Evolutionary conservation across 2,113 vertebrate species (phyloP), one percentile per base, ranked within the genome.

Genomic region (Mohoua ochrocephala): DNA sequence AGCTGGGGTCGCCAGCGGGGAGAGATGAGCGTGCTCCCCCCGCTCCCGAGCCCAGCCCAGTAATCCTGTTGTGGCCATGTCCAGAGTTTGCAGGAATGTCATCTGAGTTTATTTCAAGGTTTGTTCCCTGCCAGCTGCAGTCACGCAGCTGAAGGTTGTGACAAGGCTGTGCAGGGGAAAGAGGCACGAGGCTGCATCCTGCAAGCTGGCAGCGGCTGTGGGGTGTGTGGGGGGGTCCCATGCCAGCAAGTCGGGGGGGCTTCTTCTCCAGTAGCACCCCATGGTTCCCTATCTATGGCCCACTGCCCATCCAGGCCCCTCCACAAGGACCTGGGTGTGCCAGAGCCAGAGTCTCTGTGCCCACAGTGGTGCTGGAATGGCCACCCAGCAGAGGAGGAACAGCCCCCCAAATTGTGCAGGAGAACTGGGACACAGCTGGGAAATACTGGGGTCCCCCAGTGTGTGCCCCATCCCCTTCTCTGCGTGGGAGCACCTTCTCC

Each of bases 141-240:
- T 96, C 96, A 94, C 10, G 33, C 92, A 88, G 92, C 88, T n/a
- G 64, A 92, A 78, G 86, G 89, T 30, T 91, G 95, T 56, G 91
- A 85, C 63, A 49, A 83, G 81, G 86, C 85, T 87, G 93, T 8
- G 84, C 81, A 63, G 79, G 57, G 37, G 41, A 74, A 19, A 12
- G 69, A 50, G 60, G 74, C 5, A 27, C 1, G 13, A 94, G 73
- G 80, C 70, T 64, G 79, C 30, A 10, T 61, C 91, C 61, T 41
- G 87, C 9, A 10, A 21, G 75, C 67, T 60, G 69, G 30, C 16
- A 9, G 37, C 8, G 50, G 11, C 65, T 70, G 27, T 54, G 31
- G 42, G 52, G 18, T 7, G 7, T 3, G 22, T 4, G 41, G 0
- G 33, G 49, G 45, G 50, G 6, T 41, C 37, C 42, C 1, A 2